Base-by-base conservation (phyloP, 2,888 invertebrate genomes). In the Adela reaumurella region DNA sequence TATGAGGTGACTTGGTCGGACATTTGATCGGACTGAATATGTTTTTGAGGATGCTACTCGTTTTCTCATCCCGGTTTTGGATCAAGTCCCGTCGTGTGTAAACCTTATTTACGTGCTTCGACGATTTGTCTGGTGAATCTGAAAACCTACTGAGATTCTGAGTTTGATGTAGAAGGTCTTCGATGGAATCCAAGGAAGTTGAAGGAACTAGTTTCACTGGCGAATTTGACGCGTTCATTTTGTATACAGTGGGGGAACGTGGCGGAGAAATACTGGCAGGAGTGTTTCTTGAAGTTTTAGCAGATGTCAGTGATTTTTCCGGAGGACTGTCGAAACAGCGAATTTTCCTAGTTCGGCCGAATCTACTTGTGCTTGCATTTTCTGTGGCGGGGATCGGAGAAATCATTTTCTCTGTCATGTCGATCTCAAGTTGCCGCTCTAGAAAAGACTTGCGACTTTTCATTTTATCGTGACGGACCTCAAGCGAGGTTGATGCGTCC, bases 311-410 rank as follows among this genome's bases (percentile, higher is more conserved):
- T 17, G 64, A 57, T 59, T 68, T 72, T 46, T 81, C 80, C 0
- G 65, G n/a, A n/a, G n/a, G n/a, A n/a, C n/a, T n/a, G 24, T 24
- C 24, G 24, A 24, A 6, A 70, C 67, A n/a, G 68, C 63, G 84
- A 5, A 76, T 66, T 49, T 81, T 78, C 24, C 82, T 76, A 47
- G 81, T 69, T 60, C 86, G 72, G 8, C 86, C 85, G 63, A 84
- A 86, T 14, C 86, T 79, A 55, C 85, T 86, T 20, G 67, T 79
- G 41, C 59, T 74, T 1, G 58, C 53, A 17, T 47, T 41, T n/a
- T 68, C 71, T 11, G 55, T 54, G 20, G 56, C 54, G 1, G 62
- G 59, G 3, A 64, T 59, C 1, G 76, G 74, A 8, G 73, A 70
- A 43, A 73, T 77, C 5, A 74, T 58, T 56, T 64, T 63, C 20